These are phyloP conservation scores for Ploceus nigricollis DNA, from an alignment of 2,113 vertebrate species.

Conservation along the genomic window DNA sequence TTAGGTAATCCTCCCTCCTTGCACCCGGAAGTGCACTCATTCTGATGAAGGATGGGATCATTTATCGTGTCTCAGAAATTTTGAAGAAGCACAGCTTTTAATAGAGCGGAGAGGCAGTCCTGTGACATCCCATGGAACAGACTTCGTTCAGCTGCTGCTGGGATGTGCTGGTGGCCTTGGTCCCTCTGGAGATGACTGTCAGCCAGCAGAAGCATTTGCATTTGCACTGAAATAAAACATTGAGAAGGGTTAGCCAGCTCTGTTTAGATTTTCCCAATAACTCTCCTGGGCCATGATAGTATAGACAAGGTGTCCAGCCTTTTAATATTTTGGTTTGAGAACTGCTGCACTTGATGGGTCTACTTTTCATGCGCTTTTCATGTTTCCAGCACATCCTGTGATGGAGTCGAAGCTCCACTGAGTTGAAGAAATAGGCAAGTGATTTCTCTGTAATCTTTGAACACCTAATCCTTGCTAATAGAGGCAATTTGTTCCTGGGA, in stretches of 20 bases:
- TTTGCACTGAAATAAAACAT: background rate
- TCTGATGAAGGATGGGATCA: background rate
- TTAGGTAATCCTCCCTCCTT: background rate
- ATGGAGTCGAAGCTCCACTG: background rate
- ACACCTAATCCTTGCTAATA: background rate
- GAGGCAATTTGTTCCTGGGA: background rate
- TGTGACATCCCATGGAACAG: background rate
- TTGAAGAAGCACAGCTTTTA: background rate
- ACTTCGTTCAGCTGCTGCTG: background rate
- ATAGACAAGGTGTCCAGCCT: background rate
- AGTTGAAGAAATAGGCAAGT: background rate
- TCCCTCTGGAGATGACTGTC: background rate
- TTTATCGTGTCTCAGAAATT: background rate
- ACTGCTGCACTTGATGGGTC: background rate
- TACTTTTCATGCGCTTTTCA: background rate
- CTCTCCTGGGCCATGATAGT: background rate
- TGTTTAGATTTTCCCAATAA: background rate
- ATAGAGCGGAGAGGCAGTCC: background rate
- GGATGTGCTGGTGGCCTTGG: background rate
- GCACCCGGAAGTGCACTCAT: rapidly evolving
- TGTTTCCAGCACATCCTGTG: background rate
- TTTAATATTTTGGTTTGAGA: background rate
- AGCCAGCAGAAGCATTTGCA: background rate
- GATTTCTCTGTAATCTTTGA: background rate
- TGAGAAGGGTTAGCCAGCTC: background rate